A percentile compares a stretch with the other conserved stretches of the same genome.
phyloP scores from a whole-genome alignment of 2,888 invertebrate genomes.

The Bruchidius siliquastri region DNA sequence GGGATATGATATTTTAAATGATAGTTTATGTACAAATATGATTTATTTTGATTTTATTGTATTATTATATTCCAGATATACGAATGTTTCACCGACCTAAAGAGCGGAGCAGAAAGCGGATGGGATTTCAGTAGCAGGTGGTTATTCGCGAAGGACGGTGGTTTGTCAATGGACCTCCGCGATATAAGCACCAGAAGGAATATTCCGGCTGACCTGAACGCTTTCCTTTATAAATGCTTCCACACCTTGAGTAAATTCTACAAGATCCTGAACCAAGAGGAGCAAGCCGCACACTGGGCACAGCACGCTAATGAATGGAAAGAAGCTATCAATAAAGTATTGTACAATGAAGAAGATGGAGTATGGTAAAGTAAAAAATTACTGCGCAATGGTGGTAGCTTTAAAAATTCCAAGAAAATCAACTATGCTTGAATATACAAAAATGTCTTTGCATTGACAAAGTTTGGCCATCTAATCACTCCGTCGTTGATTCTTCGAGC shows the following conservation, averaged over 20 bases:
- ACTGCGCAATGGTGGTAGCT: too few relatives aligned
- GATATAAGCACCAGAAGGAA: slow-evolving; percentile 63
- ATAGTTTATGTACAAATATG: too few relatives aligned
- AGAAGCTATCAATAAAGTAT: slow-evolving; percentile 60
- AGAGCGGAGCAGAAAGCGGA: slow-evolving; percentile 68
- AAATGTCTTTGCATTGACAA: too few relatives aligned
- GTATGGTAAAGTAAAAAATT: too few relatives aligned
- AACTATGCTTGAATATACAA: too few relatives aligned
- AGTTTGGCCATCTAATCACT: too few relatives aligned
- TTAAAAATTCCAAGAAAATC: too few relatives aligned
- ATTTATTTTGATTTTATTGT: too few relatives aligned
- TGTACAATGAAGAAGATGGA: slow-evolving; percentile 74
- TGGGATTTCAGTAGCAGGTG: slow-evolving; percentile 86
- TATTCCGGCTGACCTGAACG: slow-evolving; percentile 78
- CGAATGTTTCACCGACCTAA: slow-evolving; percentile 57
- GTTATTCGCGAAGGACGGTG: slow-evolving; percentile 58
- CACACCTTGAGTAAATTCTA: slow-evolving; percentile 59
- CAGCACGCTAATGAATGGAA: slow-evolving; percentile 46
- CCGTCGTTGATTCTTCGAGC: too few relatives aligned
- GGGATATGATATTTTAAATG: too few relatives aligned
- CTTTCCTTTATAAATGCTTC: slow-evolving; percentile 69
- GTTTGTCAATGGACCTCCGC: slow-evolving; percentile 47
- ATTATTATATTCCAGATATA: slow-evolving; percentile 9
- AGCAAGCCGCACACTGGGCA: slow-evolving; percentile 52
- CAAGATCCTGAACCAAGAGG: slow-evolving; percentile 48